Base-by-base conservation (phyloP, 2,888 invertebrate species). In the Deilephila elpenor region DNA sequence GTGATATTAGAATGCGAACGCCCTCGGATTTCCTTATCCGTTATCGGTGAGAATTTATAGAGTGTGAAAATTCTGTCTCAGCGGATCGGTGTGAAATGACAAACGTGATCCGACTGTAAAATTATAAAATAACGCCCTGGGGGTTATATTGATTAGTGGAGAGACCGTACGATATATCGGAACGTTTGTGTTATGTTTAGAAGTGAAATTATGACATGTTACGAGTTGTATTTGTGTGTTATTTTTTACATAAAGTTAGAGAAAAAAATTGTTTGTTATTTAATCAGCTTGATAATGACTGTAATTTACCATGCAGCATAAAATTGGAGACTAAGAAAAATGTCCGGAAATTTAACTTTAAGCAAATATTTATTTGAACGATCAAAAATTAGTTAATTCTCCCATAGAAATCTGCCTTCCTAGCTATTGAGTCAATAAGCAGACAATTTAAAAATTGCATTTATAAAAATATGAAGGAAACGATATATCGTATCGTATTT, bases 1-100 rank as follows among this genome's bases (percentile, higher is more conserved):
- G 14, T 44, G 60, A 59, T 25, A 59, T 71, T 59, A 71, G 64
- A 64, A 74, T 64, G 80, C 77, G 82, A 89, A 81, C 84, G 84
- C 78, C 71, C 75, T n/a, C 75, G 88, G 87, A 87, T 90, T 87
- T 87, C 86, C 87, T 84, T 86, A 85, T 82, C 82, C 82, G 78
- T 84, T 86, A 85, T 87, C 84, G 86, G 85, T 79, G 85, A 83
- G 85, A 91, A 91, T 92, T 91, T 91, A 91, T 92, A 90, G 91
- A 91, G 88, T 92, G 92, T 91, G 91, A 91, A 91, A 91, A 90
- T 87, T 88, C 87, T 82, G 85, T 85, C 86, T 86, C 86, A 83
- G 81, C 84, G 87, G 88, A 88, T 91, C 87, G 82, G 80, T 84
- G 84, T 85, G 88, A 86, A 89, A 91, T 91, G 91, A 91, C 90